These are phyloP conservation scores for Coturnix japonica DNA, from an alignment of 2,113 vertebrate genomes.

Conservation along the genomic window DNA sequence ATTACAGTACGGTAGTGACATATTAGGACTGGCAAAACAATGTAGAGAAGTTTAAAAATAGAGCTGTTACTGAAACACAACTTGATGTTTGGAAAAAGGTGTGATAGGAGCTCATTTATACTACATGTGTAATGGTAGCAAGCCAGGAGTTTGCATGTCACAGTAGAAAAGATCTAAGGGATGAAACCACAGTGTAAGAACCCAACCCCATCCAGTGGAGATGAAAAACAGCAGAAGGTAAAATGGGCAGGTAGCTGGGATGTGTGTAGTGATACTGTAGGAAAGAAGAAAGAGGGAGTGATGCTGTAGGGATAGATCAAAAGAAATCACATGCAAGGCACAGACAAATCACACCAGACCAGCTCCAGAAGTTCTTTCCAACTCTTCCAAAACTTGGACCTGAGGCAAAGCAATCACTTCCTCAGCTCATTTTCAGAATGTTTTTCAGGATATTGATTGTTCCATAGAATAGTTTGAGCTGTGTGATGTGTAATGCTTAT, in stretches of 20 bases:
- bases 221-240: background rate
- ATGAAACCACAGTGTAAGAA: background rate
- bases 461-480: constrained; percentile 4
- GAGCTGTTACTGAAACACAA: background rate
- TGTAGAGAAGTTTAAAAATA: background rate
- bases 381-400: background rate
- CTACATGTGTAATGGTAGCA: background rate
- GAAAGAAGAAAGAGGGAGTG: background rate
- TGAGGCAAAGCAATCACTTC: background rate
- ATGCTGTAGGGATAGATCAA: background rate
- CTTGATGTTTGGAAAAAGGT: background rate
- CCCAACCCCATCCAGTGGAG: background rate
- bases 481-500: background rate
- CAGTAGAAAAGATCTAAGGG: background rate
- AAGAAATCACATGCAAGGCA: background rate
- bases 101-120: background rate
- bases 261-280: background rate
- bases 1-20: fast-evolving
- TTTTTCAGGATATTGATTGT: background rate
- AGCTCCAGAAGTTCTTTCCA: background rate
- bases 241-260: background rate
- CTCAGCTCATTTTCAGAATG: background rate
- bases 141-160: background rate
- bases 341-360: background rate
- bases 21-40: background rate